Evolutionary conservation across 2,888 invertebrate genomes (phyloP).

Genomic region (Lucinisca nassula): DNA sequence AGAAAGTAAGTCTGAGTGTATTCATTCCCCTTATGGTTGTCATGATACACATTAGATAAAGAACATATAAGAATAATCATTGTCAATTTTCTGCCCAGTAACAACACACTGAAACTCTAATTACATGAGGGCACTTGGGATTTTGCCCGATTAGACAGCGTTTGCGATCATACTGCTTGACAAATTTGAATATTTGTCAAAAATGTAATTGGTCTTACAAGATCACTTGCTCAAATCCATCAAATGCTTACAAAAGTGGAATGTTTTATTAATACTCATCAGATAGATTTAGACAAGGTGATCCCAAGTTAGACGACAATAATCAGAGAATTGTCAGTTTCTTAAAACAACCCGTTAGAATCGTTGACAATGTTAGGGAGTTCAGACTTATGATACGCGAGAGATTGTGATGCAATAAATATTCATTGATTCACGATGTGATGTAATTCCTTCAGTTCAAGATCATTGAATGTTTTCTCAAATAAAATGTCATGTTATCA

Average conservation of each 20-base stretch:
- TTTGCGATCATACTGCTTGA: constrained; percentile 52
- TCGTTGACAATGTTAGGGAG: constrained; percentile 6
- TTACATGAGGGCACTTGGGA: constrained; percentile 22
- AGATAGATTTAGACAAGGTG: constrained; percentile 8
- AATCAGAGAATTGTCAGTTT: constrained; percentile 11
- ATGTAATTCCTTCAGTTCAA: constrained; percentile 7
- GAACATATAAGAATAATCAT: constrained; percentile 18
- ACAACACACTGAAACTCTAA: neutral
- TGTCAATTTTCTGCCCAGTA: constrained; percentile 16
- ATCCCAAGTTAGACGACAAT: constrained; percentile 3
- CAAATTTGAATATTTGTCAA: constrained; percentile 73
- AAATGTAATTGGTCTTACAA: constrained; percentile 66
- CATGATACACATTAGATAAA: constrained; percentile 5
- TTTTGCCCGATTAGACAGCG: neutral
- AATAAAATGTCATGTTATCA: neutral
- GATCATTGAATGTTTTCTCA: neutral
- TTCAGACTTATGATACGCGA: neutral
- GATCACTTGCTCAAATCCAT: constrained; percentile 65
- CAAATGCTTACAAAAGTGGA: constrained; percentile 42
- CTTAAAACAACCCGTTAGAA: constrained; percentile 3
- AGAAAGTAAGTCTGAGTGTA: too few species aligned
- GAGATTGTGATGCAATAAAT: constrained; percentile 10
- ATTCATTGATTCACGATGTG: constrained; percentile 4
- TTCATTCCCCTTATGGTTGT: too few species aligned
- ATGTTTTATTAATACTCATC: constrained; percentile 29